Base-by-base conservation (phyloP, 2,797 vertebrate species). In the Taeniopygia guttata region DNA sequence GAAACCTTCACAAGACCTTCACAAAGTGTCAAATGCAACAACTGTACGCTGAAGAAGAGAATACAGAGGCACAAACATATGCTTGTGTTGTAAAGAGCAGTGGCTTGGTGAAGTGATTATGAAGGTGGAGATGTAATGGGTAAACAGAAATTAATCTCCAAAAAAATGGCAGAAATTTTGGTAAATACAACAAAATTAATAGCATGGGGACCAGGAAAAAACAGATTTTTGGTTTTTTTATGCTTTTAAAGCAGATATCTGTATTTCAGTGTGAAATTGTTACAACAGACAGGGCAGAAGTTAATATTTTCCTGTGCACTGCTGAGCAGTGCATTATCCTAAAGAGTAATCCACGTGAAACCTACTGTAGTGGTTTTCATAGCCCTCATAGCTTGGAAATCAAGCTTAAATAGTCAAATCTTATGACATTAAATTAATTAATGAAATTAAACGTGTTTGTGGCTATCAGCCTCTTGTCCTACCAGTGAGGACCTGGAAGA, bases 11-110 rank as follows among this genome's bases (percentile, higher is more conserved):
- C 60, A 21, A 54, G 64, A 80, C 87, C 63, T 79, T 64, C 59
- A 8, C 36, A 4, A 81, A 66, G 36, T 42, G 58, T 34, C 66
- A 69, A 83, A 38, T 10, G 42, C 69, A n/a, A 17, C 69, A 55
- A 8, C 59, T 30, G 20, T 23, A 12, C 10, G 0, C n/a, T 45
- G 46, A 55, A 66, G 58, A 54, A 30, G 25, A 70, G 42, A 40
- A 18, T 32, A 32, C 5, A 29, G 34, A n/a, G 42, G 11, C 11
- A 19, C 0, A 0, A 20, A 6, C 1, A 0, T 12, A 11, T 12
- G 14, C 14, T 51, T 46, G 17, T 12, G 12, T 43, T 5, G 1
- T 43, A 9, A 79, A 49, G 45, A 80, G 40, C 29, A 17, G 16
- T 38, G 19, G 2, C 17, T 72, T 59, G 49, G 23, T 60, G 67